Evolutionary conservation across 2,888 invertebrate species (phyloP), one percentile per base, ranked within the genome.

Genomic region (Tinea pellionella): DNA sequence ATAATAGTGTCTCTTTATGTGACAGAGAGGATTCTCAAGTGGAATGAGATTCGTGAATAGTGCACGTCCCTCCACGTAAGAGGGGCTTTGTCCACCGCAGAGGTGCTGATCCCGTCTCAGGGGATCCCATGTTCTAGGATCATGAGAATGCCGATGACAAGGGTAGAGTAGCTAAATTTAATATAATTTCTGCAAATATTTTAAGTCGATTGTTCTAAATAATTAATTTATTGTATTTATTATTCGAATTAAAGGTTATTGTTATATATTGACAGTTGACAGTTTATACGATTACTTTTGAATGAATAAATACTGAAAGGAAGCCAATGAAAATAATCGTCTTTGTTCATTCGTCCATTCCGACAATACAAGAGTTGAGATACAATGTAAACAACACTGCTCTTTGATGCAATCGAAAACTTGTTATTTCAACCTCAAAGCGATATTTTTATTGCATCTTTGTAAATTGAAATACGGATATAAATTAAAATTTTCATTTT

Each of bases 311-410:
- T 80, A 76, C 79, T 81, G 80, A 73, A 72, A 71, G 75, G 32
- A 32, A 13, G 73, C 77, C 82, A 83, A 80, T 83, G 82, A 83
- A 84, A 85, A 84, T 83, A 84, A 84, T 85, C 81, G 78, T 75
- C 81, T 81, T 81, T 83, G 78, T 79, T 70, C 78, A 75, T 65
- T 68, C 72, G 72, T 67, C 77, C 76, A 72, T 69, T 66, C 64
- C 72, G 68, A 76, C 71, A 72, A 73, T 74, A 32, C 32, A 24
- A 51, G 53, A 24, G 24, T 18, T 12, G 24, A 68, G 64, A 67
- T 68, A 68, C 19, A 29, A 69, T 69, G 71, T 75, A 74, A 78
- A 75, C 78, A 78, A 74, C 75, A 72, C 68, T 61, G 61, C 59
- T 61, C 32, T 19, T 47, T 51, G 43, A 53, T 60, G 60, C 60